Evolutionary conservation across 2,797 vertebrate species (phyloP), one percentile per base, ranked within the genome.

Genomic region (Eupleurogrammus muticus): DNA sequence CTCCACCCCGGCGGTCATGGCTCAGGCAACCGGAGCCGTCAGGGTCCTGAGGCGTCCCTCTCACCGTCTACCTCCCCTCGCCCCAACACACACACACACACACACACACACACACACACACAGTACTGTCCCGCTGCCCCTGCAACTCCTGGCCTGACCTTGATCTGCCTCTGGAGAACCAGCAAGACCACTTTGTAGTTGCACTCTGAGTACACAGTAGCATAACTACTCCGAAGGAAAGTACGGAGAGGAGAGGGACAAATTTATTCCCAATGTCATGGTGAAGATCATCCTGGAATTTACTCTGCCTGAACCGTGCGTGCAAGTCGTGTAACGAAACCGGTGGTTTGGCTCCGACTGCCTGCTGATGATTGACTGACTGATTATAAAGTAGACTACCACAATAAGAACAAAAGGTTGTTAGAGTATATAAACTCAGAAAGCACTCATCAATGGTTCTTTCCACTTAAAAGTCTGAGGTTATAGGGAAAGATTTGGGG

Each of bases 1-100:
- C 90, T 91, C 81, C 83, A 85, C 86, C 81, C 86, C 69, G 90
- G 91, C 81, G 90, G 91, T 89, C 89, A 78, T 78, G 70, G 80
- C 84, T 87, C 85, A 91, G 92, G 94, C 92, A 95, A 94, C 81
- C 84, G 91, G 91, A 96, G 94, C 87, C 73, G 64, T 83, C 83
- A 79, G 80, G 87, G 90, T 93, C 91, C 87, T 90, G 85, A 94
- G 92, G 90, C 84, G 75, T 92, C 92, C 92, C 90, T 92, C 90
- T 87, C 81, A 75, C 75, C 72, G 79, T 90, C 85, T 88, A 86
- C 82, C 81, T 72, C 85, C 74, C 88, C 66, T 76, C 76, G 70
- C 74, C 74, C 63, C 60, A 64, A 63, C 77, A 77, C 72, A 47
- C 36, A 53, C 40, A 70, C 65, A 72, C 62, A 66, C 56, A 58